phyloP scores from a whole-genome alignment of 2,113 vertebrate genomes.

The Origma solitaria region DNA sequence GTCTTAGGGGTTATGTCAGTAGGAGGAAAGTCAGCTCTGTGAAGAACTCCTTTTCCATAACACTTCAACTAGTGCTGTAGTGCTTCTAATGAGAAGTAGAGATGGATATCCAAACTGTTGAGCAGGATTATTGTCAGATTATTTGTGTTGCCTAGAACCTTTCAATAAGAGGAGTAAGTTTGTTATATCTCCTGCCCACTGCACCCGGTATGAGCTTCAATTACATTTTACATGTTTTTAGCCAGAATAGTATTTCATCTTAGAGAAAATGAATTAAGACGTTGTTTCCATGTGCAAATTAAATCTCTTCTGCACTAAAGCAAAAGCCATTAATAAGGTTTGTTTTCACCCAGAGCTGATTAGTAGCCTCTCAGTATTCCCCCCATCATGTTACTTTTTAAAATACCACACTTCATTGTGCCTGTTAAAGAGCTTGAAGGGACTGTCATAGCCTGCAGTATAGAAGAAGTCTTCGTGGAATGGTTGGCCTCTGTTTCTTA shows the following conservation, averaged over 20 bases:
- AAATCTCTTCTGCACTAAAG: neutral
- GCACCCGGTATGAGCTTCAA: neutral
- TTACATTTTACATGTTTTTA: neutral
- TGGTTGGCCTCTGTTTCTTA: slow-evolving; percentile 70
- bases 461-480: slow-evolving; percentile 76
- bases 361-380: neutral
- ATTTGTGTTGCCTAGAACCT: neutral
- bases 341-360: neutral
- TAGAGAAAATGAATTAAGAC: neutral
- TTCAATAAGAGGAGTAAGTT: neutral
- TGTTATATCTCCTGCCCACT: neutral
- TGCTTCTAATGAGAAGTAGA: neutral
- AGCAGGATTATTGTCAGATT: neutral
- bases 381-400: slow-evolving; percentile 32
- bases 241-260: neutral
- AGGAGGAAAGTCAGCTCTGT: neutral
- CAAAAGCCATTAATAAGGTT: neutral
- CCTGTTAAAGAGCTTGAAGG: slow-evolving; percentile 83
- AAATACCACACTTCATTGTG: slow-evolving; percentile 84
- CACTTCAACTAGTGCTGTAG: neutral
- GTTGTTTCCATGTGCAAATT: neutral
- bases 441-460: slow-evolving; percentile 80
- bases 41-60: neutral
- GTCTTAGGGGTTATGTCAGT: fast-evolving
- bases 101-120: neutral